A percentile compares a stretch with the other conserved stretches of the same genome.
phyloP scores from a whole-genome alignment of 2,888 invertebrate genomes.

The Eilema griseolum region DNA sequence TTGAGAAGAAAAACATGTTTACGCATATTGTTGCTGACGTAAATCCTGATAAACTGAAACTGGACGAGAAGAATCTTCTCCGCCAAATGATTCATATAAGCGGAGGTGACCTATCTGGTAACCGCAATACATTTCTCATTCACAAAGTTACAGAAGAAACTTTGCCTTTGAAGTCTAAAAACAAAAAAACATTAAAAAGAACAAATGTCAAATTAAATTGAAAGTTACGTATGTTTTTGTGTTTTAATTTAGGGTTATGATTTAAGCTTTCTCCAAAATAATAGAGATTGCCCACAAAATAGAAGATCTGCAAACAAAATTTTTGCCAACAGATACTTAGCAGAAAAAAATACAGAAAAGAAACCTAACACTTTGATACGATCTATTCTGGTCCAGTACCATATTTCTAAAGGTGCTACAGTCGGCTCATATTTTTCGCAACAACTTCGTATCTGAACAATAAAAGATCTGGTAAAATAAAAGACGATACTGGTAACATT shows the following conservation, averaged over 20 bases:
- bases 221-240: not conserved
- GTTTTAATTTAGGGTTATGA: not conserved
- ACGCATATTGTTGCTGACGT: slow-evolving; percentile 92
- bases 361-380: too few species aligned
- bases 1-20: slow-evolving; percentile 89
- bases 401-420: too few species aligned
- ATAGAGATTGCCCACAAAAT: too few species aligned
- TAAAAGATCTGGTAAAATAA: too few species aligned
- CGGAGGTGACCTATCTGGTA: not conserved
- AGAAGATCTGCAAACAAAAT: too few species aligned
- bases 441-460: too few species aligned
- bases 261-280: too few species aligned
- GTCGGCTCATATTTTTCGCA: too few species aligned
- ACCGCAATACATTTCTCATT: slow-evolving; percentile 5
- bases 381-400: too few species aligned
- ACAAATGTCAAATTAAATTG: not conserved
- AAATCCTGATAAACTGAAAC: slow-evolving; percentile 59
- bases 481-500: too few species aligned
- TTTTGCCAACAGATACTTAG: too few species aligned
- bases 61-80: slow-evolving; percentile 29
- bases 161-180: not conserved
- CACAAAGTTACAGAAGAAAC: not conserved
- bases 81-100: not conserved
- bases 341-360: too few species aligned
- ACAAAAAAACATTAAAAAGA: not conserved